A percentile compares a stretch with the other conserved stretches of the same genome.
Conservation (phyloP, 2,888 invertebrate genomes). For the Anagyrus pseudococci region DNA sequence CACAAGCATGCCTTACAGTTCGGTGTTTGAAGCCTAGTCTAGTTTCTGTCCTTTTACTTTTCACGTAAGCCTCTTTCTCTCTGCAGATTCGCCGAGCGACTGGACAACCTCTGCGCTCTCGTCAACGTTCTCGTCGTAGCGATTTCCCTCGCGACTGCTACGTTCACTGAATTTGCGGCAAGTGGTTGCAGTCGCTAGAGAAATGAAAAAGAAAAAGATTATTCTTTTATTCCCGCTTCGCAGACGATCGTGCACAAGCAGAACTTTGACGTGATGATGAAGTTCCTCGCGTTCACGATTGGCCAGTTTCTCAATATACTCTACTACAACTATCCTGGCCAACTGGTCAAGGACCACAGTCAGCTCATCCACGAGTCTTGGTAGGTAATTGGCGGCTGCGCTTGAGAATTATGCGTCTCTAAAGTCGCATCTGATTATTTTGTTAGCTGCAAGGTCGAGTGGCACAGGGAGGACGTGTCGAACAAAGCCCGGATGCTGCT, state of each 20-base stretch:
- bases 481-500: slow-evolving; percentile 11
- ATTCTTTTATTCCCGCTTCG: not conserved
- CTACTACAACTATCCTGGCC: slow-evolving; percentile 20
- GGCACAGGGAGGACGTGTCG: slow-evolving; percentile 15
- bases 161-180: too few species aligned
- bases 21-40: too few species aligned
- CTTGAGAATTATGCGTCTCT: not conserved
- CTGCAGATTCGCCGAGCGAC: too few species aligned
- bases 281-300: not conserved
- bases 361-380: slow-evolving; percentile 6
- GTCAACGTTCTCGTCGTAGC: too few species aligned
- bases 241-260: slow-evolving; percentile 2
- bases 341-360: slow-evolving; percentile 21
- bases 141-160: too few species aligned
- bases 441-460: slow-evolving; percentile 16
- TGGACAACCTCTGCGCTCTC: too few species aligned
- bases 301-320: slow-evolving; percentile 14
- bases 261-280: not conserved
- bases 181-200: too few species aligned
- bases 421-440: not conserved
- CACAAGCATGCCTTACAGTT: too few species aligned
- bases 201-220: not conserved
- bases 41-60: too few species aligned
- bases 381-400: slow-evolving; percentile 2
- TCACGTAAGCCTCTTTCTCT: too few species aligned